These are phyloP conservation scores for Epinotia brunnichana DNA, from an alignment of 2,888 invertebrate genomes.

Conservation along the genomic window DNA sequence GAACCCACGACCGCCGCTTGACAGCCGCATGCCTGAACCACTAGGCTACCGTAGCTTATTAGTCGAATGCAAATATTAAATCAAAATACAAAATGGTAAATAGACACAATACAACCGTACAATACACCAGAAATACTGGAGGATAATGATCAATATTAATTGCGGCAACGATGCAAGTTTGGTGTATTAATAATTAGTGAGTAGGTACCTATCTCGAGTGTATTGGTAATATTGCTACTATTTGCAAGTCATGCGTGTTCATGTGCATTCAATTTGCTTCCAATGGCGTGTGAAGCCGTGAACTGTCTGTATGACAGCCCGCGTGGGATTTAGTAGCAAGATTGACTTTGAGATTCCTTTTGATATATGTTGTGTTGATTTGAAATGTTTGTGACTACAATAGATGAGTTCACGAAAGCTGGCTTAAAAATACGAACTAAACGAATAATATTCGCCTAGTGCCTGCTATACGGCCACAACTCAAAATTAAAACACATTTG, in stretches of 20 bases:
- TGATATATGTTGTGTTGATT: neutral
- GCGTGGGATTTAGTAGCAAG: slow-evolving; percentile 20
- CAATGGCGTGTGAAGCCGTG: slow-evolving; percentile 53
- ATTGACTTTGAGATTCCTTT: slow-evolving; percentile 19
- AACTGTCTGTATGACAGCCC: slow-evolving; percentile 27
- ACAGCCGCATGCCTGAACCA: too few relatives aligned
- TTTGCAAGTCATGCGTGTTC: slow-evolving; percentile 44
- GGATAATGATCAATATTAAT: slow-evolving; percentile 2
- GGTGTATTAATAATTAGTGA: slow-evolving; percentile 3
- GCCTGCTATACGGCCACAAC: too few relatives aligned
- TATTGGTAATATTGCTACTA: neutral
- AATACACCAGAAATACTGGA: too few relatives aligned
- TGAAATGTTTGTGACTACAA: neutral
- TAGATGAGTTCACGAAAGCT: neutral
- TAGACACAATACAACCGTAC: neutral
- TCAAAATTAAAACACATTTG: too few relatives aligned
- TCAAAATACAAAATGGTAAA: neutral
- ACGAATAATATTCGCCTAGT: neutral
- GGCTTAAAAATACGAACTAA: neutral
- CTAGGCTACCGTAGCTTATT: too few relatives aligned
- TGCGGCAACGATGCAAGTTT: neutral
- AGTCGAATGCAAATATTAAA: neutral
- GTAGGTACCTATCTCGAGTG: neutral
- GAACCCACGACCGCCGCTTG: too few relatives aligned
- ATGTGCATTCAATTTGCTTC: slow-evolving; percentile 55